A percentile compares a stretch with the other conserved stretches of the same genome.
These are phyloP conservation scores for Toxonevra muliebris DNA, from an alignment of 2,888 invertebrate species.

Conservation along the genomic window DNA sequence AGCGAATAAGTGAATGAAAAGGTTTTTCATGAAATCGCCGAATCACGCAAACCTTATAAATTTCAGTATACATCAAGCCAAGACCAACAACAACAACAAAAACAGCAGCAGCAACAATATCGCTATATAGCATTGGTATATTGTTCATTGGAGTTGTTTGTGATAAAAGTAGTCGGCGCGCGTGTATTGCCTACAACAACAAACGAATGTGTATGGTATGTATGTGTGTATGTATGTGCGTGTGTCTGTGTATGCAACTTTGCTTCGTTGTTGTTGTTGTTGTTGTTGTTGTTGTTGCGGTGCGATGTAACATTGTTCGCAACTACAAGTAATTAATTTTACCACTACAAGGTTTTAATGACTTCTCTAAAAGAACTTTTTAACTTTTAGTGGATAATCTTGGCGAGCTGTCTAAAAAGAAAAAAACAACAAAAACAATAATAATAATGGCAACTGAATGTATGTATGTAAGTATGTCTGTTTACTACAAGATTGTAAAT, in stretches of 20 bases:
- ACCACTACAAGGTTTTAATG: slow-evolving; percentile 66
- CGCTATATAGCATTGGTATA: too few relatives aligned
- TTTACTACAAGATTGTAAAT: slow-evolving; percentile 55
- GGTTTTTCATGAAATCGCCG: not conserved
- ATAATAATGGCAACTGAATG: slow-evolving; percentile 22
- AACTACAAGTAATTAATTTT: slow-evolving; percentile 66
- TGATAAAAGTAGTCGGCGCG: too few relatives aligned
- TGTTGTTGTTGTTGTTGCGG: slow-evolving; percentile 44
- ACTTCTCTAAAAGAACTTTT: slow-evolving; percentile 60
- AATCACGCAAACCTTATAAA: slow-evolving; percentile 12
- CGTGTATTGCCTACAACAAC: too few relatives aligned
- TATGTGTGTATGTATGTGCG: slow-evolving; percentile 42
- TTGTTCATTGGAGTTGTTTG: too few relatives aligned
- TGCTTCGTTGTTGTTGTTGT: slow-evolving; percentile 29
- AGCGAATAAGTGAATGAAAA: too few relatives aligned
- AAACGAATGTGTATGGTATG: too few relatives aligned
- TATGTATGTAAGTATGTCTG: slow-evolving; percentile 48
- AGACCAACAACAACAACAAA: too few relatives aligned
- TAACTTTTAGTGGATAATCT: slow-evolving; percentile 58
- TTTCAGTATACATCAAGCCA: not conserved
- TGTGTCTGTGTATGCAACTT: slow-evolving; percentile 27
- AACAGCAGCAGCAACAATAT: too few relatives aligned
- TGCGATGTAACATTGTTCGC: slow-evolving; percentile 61
- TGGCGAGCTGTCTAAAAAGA: slow-evolving; percentile 32
- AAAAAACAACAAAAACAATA: slow-evolving; percentile 38